Evolutionary conservation across 2,113 vertebrate species (phyloP).

Genomic region (Felis chaus): DNA sequence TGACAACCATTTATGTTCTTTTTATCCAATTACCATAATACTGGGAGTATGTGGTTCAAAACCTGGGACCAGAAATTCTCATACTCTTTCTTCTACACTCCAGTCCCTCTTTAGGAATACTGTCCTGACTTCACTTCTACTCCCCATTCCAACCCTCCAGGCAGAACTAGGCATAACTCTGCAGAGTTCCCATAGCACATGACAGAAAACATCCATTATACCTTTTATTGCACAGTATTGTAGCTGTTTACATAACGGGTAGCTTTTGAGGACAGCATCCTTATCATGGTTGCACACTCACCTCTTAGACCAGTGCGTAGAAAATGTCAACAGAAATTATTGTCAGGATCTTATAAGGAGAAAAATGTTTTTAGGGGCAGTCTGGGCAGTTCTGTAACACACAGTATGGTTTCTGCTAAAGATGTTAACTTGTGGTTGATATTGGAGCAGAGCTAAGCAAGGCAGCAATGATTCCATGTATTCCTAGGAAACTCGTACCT

Average conservation of each 20-base stretch:
- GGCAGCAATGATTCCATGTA: not conserved
- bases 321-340: not conserved
- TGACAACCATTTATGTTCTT: constrained; percentile 21
- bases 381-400: not conserved
- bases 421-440: not conserved
- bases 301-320: not conserved
- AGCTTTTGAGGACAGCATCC: not conserved
- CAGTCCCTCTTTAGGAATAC: not conserved
- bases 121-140: not conserved
- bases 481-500: not conserved
- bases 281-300: not conserved
- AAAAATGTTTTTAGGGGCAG: not conserved
- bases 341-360: not conserved
- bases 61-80: not conserved
- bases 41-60: not conserved
- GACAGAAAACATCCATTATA: not conserved
- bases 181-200: not conserved
- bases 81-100: not conserved
- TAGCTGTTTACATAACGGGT: not conserved
- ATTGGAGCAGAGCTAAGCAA: not conserved
- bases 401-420: not conserved
- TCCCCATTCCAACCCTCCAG: not conserved
- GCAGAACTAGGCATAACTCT: not conserved
- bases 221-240: not conserved
- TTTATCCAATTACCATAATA: not conserved